These are phyloP conservation scores for Pristionchus entomophagus DNA, from an alignment of 2,888 invertebrate genomes.

Conservation along the genomic window DNA sequence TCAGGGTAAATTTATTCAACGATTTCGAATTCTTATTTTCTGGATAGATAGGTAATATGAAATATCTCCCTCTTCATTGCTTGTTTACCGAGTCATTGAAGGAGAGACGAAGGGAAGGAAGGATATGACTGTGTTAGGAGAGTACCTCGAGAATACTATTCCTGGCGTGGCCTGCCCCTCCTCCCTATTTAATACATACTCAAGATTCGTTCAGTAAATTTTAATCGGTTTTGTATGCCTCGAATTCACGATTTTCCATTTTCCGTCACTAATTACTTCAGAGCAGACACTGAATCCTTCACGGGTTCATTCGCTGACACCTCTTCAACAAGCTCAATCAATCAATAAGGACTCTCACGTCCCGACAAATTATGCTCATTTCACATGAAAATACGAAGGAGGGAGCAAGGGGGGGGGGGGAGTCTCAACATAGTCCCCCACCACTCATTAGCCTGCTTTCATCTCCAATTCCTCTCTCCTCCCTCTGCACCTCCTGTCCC, in stretches of 20 bases:
- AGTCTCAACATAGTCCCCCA: neutral
- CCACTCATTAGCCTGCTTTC: slow-evolving; percentile 41
- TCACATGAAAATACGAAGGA: slow-evolving; percentile 37
- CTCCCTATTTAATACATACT: too few relatives aligned
- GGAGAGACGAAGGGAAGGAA: neutral
- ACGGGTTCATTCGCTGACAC: neutral
- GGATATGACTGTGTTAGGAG: neutral
- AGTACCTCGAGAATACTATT: neutral
- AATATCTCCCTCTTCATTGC: too few relatives aligned
- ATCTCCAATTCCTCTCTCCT: slow-evolving; percentile 29
- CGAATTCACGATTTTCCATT: too few relatives aligned
- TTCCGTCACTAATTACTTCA: too few relatives aligned
- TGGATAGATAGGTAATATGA: too few relatives aligned
- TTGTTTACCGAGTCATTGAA: slow-evolving; percentile 40
- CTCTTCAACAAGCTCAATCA: neutral
- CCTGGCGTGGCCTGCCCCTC: too few relatives aligned
- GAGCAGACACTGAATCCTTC: neutral
- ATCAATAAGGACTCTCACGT: slow-evolving; percentile 6
- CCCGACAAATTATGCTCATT: slow-evolving; percentile 42
- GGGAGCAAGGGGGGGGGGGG: neutral
- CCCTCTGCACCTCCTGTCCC: neutral
- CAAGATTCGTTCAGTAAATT: too few relatives aligned
- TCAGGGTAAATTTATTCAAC: too few relatives aligned
- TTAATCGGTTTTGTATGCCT: too few relatives aligned
- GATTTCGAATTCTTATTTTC: too few relatives aligned